Evolutionary conservation across 2,797 vertebrate species (phyloP), one percentile per base, ranked within the genome.

Genomic region (Cyprinodon diabolis): DNA sequence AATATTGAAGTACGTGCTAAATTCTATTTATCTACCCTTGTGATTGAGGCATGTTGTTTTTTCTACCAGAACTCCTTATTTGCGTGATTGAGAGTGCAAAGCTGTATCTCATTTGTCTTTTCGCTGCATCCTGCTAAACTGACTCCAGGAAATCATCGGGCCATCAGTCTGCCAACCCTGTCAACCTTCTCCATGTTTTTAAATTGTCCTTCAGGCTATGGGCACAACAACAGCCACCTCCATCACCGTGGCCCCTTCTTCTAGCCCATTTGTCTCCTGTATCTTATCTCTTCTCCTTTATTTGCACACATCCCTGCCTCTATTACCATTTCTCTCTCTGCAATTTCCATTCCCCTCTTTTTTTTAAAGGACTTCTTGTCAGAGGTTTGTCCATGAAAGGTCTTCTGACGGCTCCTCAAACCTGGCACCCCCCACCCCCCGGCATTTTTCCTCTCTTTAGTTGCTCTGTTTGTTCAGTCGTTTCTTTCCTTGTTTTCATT

Each of bases 161-260:
- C 54, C 17, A 11, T 56, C 55, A 40, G 51, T 56, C 69, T 37
- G 57, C 43, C 78, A 76, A 56, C 52, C 74, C 69, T 21, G 37
- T 72, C 52, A 67, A 78, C 85, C 82, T 83, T 67, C 71, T 56
- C 54, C n/a, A 1, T 67, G 60, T 77, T 85, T 43, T 60, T 40
- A 71, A 76, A 77, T 66, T 0, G 74, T 87, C 84, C 87, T 89
- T 79, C 66, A 84, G 80, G 71, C 76, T 83, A 76, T 51, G 72
- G 77, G 77, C 84, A 75, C 65, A 69, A 67, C 78, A 86, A 70
- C 76, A 78, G 23, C 52, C 74, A 51, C 75, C 69, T 75, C 71
- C 65, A 67, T 74, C 77, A 68, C 78, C 15, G 2, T n/a, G 51
- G 19, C 74, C 52, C 68, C 55, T 23, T 80, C 76, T 78, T 69